phyloP scores from a whole-genome alignment of 2,888 invertebrate species.

The Trimorus sp. region DNA sequence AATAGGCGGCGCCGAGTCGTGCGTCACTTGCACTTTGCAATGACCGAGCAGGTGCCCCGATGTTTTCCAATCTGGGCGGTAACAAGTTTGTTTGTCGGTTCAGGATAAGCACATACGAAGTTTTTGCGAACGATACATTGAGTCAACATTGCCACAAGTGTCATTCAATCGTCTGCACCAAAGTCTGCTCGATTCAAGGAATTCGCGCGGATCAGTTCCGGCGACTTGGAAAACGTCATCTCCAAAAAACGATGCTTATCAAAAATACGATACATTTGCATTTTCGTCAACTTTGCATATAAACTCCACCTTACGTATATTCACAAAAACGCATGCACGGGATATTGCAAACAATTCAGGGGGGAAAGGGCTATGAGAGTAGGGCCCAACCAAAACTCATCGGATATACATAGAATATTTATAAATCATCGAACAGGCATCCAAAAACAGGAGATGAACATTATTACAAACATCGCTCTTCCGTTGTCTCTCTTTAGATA shows the following conservation, averaged over 20 bases:
- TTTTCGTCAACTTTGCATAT: slow-evolving; percentile 24
- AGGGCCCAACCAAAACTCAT: too few relatives aligned
- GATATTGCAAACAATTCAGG: slow-evolving; percentile 36
- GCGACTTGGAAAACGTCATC: slow-evolving; percentile 22
- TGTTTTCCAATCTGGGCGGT: slow-evolving; percentile 38
- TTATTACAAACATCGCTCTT: slow-evolving; percentile 70
- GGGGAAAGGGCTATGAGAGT: slow-evolving; percentile 4
- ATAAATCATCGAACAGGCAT: slow-evolving; percentile 61
- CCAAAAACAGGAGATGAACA: slow-evolving; percentile 72
- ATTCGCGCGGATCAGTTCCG: slow-evolving; percentile 9
- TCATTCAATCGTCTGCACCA: slow-evolving; percentile 13
- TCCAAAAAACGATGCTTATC: slow-evolving; percentile 48
- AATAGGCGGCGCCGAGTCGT: too few relatives aligned
- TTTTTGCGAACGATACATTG: slow-evolving; percentile 35
- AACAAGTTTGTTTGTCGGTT: slow-evolving; percentile 24
- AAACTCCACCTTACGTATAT: slow-evolving; percentile 23
- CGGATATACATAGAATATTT: neutral
- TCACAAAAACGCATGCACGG: slow-evolving; percentile 35
- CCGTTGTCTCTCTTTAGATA: slow-evolving; percentile 78
- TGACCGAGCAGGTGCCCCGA: slow-evolving; percentile 1
- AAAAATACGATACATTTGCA: slow-evolving; percentile 48
- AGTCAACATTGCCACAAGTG: slow-evolving; percentile 35
- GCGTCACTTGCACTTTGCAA: neutral
- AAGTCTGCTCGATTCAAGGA: slow-evolving; percentile 17
- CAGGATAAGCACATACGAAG: slow-evolving; percentile 64